Conservation (phyloP, 2,797 vertebrate genomes). For the Pteropus rufus region DNA sequence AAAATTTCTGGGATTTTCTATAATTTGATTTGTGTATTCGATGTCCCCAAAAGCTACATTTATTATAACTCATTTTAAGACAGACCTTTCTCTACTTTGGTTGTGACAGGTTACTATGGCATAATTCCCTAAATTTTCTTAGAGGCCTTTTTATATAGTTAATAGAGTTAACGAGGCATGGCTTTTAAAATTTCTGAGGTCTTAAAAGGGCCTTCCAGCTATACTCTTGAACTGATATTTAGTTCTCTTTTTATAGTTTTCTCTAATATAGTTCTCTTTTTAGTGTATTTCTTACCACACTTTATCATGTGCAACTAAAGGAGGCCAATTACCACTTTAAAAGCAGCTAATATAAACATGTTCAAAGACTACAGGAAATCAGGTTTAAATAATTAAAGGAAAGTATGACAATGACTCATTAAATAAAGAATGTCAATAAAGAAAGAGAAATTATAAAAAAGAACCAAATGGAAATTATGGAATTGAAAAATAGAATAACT, state of each 20-base stretch:
- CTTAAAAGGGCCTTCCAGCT: neutral
- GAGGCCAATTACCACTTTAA: neutral
- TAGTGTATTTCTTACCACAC: neutral
- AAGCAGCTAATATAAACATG: neutral
- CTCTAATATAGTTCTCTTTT: neutral
- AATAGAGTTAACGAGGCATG: neutral
- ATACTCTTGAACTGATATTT: neutral
- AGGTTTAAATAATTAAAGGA: neutral
- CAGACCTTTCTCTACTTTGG: neutral
- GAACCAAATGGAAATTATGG: neutral
- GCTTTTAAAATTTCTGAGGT: neutral
- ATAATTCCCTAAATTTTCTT: neutral
- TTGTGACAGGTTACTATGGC: neutral
- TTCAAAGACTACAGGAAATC: neutral
- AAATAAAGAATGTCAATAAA: neutral
- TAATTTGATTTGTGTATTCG: neutral
- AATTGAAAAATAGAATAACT: neutral
- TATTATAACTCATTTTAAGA: constrained; percentile 3
- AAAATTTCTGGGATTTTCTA: neutral
- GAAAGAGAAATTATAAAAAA: neutral
- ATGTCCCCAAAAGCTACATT: neutral
- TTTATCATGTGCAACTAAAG: neutral
- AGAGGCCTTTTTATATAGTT: neutral
- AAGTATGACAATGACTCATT: neutral
- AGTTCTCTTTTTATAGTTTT: neutral